Evolutionary conservation across 2,888 invertebrate species (phyloP).

Genomic region (Chrysodeixis includens): DNA sequence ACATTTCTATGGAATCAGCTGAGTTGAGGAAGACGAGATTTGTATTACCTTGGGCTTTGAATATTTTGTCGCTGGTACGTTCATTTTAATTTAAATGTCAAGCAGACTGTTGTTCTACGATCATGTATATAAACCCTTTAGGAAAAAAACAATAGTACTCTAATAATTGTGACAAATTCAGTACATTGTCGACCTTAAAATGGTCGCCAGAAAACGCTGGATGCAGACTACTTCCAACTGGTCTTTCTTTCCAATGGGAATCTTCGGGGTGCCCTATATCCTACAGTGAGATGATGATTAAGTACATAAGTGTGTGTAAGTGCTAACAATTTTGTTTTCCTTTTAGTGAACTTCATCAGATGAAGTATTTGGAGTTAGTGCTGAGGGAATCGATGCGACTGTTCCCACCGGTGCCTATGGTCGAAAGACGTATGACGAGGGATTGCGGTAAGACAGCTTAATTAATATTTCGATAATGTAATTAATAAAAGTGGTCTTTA

Average conservation of each 20-base stretch:
- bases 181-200: too few relatives aligned
- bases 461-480: too few relatives aligned
- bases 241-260: too few relatives aligned
- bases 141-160: too few relatives aligned
- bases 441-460: slow-evolving; percentile 74
- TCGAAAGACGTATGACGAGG: slow-evolving; percentile 76
- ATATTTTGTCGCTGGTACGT: slow-evolving; percentile 8
- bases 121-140: not conserved
- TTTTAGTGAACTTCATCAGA: slow-evolving; percentile 80
- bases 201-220: too few relatives aligned
- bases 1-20: slow-evolving; percentile 12
- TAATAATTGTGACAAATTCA: too few relatives aligned
- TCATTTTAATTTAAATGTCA: slow-evolving; percentile 8
- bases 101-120: not conserved
- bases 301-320: not conserved
- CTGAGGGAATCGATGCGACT: slow-evolving; percentile 87
- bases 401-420: slow-evolving; percentile 87
- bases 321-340: not conserved
- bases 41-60: slow-evolving; percentile 12
- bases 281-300: too few relatives aligned
- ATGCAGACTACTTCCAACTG: too few relatives aligned
- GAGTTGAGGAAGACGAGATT: slow-evolving; percentile 9
- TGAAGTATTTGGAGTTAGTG: slow-evolving; percentile 88
- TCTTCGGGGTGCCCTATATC: too few relatives aligned
- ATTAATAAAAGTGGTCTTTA: too few relatives aligned